Evolutionary conservation across 2,888 invertebrate species (phyloP), one percentile per base, ranked within the genome.

Genomic region (Parascotia fuliginaria): DNA sequence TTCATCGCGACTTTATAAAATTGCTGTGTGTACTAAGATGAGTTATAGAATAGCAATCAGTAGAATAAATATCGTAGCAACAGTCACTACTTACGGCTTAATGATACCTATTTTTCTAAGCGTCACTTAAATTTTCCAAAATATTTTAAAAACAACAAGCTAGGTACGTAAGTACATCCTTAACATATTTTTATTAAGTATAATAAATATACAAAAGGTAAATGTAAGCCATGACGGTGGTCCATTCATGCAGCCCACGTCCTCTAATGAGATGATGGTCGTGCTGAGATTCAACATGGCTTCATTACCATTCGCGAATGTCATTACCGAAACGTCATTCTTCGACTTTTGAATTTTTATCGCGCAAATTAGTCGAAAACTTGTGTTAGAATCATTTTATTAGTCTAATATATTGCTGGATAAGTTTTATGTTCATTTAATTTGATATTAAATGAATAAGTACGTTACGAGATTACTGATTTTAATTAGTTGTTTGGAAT

Each of bases 221-320:
- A 70, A 71, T 41, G 33, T 12, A n/a, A n/a, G 36, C 43, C 19
- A 16, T 22, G 46, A 52, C 34, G 75, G 75, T 75, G 75, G 75
- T 75, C 75, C 49, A 52, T 55, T 41, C 52, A 65, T 66, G 59
- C 61, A 28, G 12, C 28, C 57, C 68, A 59, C 68, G 68, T 60
- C 33, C 33, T n/a, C 31, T 59, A 69, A 70, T 65, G 65, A 70
- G 70, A 60, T 46, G 70, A 59, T 38, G 22, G 45, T 58, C 68
- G 70, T 70, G 65, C 46, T 32, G 43, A 36, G 68, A 58, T 57
- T 69, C 37, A 38, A 39, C 54, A 67, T 70, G 42, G 55, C 12
- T 45, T 66, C 64, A 68, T 70, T 68, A 68, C 37, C 28, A 29
- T 6, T n/a, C 27, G 34, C 34, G 34, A 41, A 54, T 55, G 53